These are phyloP conservation scores for Clarias gariepinus DNA, from an alignment of 2,113 vertebrate genomes.

Conservation along the genomic window DNA sequence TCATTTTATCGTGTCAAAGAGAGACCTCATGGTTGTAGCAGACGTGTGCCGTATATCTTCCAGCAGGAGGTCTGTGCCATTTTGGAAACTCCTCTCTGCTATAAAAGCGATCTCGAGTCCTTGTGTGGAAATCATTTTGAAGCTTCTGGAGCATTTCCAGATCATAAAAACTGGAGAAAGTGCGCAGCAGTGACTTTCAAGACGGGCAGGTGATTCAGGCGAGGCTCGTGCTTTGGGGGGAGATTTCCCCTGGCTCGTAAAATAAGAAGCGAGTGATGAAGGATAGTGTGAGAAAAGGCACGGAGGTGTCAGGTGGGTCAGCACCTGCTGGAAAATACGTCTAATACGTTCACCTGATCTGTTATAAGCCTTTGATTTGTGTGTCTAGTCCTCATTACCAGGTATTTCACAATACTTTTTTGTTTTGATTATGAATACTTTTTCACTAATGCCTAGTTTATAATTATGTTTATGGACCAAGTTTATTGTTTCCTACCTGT, in stretches of 20 bases:
- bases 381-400: neutral
- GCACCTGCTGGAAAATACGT: conserved; percentile 56
- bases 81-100: conserved; percentile 44
- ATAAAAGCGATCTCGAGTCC: conserved; percentile 45
- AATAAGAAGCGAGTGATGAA: neutral
- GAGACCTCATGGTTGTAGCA: conserved; percentile 1
- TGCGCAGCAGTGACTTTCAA: neutral
- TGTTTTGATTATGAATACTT: neutral
- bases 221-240: no score
- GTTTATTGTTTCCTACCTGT: neutral
- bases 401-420: neutral
- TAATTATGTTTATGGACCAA: neutral
- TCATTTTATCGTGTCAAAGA: neutral
- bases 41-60: conserved; percentile 29
- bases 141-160: conserved; percentile 54
- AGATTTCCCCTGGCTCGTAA: conserved; percentile 4
- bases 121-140: conserved; percentile 35
- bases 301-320: conserved; percentile 56
- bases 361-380: neutral
- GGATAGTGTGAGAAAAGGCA: neutral
- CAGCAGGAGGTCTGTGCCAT: conserved; percentile 56
- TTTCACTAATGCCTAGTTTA: neutral
- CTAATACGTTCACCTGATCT: neutral
- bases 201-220: neutral
- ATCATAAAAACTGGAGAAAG: conserved; percentile 33